Base-by-base conservation (phyloP, 2,888 invertebrate genomes). In the Caenorhabditis doughertyi region DNA sequence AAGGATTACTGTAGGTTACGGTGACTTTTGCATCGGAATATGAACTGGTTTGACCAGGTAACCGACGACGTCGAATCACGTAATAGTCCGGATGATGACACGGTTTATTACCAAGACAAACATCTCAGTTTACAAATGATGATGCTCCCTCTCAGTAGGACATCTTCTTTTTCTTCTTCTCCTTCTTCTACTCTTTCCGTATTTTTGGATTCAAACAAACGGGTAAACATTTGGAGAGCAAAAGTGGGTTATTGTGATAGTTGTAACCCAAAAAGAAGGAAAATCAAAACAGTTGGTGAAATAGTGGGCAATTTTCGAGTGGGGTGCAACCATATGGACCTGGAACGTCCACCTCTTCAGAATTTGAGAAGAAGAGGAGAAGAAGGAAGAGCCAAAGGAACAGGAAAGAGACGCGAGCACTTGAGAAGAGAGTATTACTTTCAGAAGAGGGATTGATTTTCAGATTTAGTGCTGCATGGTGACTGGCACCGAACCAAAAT, bases 291-390 rank as follows among this genome's bases (percentile, higher is more conserved):
- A 79, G 64, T 79, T 72, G 72, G 72, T 55, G 67, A 81, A 81
- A 81, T 81, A 62, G 74, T 64, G 80, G 80, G 68, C 74, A 81
- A 81, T 81, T 81, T 68, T 76, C 74, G 80, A 80, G 80, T 51
- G 58, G n/a, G n/a, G 29, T 0, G 8, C 29, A 32, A 42, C 73
- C 80, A 81, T 81, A 81, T 81, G 80, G 71, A 65, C 42, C 32
- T 32, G 55, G 67, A 58, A 44, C 60, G 44, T 42, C 60, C 58
- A 73, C 72, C 70, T 70, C 81, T 81, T 81, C 74, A 81, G 81
- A 81, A 81, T 81, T 51, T 56, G 73, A 32, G 32, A 76, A 55
- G 65, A 73, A 39, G 27, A 60, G 23, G n/a, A 35, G 53, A 51
- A 55, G 18, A 25, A 23, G 73, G 55, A 21, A 42, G 9, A 35